These are phyloP conservation scores for Cacoxenus indagator DNA, from an alignment of 2,888 invertebrate genomes.

Conservation along the genomic window DNA sequence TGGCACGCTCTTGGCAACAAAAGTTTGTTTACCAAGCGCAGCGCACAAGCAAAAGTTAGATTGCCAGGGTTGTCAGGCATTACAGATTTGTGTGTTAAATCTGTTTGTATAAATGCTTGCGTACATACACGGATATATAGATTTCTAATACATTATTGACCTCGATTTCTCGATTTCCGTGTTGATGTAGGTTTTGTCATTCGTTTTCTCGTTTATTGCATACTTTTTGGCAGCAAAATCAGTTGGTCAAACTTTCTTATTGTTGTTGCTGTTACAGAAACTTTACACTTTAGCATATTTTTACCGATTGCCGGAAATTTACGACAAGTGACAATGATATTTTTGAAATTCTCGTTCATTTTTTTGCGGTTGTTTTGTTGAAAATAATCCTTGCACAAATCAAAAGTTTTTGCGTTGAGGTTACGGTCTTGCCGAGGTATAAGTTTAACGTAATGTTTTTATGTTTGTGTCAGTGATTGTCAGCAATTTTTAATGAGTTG, in stretches of 20 bases:
- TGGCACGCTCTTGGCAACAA: conserved; percentile 46
- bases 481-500: no score
- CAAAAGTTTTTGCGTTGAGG: not conserved
- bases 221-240: conserved; percentile 8
- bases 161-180: conserved; percentile 36
- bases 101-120: not conserved
- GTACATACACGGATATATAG: not conserved
- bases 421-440: no score
- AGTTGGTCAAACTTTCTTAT: not conserved
- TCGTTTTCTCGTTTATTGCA: not conserved
- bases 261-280: not conserved
- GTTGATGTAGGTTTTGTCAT: not conserved
- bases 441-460: no score
- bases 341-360: not conserved
- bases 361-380: not conserved
- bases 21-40: conserved; percentile 47
- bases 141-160: conserved; percentile 52
- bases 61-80: not conserved
- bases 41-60: not conserved
- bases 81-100: not conserved
- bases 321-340: conserved; percentile 4
- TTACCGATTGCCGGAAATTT: not conserved
- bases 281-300: conserved; percentile 1
- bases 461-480: no score
- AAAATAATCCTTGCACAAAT: not conserved